These are phyloP conservation scores for Thalassarche chlororhynchos DNA, from an alignment of 2,113 vertebrate genomes.

Conservation along the genomic window DNA sequence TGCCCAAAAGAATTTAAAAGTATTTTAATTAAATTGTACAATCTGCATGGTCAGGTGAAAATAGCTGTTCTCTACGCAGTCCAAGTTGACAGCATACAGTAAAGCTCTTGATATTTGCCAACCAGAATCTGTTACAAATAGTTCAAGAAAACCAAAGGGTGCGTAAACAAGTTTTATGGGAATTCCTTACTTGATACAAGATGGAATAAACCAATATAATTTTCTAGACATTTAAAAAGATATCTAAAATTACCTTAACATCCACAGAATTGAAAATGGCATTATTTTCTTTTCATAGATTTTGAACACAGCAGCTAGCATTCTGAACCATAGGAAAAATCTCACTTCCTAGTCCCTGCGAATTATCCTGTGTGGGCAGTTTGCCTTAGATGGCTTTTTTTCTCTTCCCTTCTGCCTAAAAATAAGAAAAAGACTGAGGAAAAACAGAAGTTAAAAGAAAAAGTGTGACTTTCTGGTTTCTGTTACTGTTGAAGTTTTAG, in stretches of 20 bases:
- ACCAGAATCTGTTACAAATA: background rate
- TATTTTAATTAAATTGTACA: background rate
- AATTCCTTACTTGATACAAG: background rate
- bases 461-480: background rate
- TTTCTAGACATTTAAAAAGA: background rate
- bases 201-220: background rate
- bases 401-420: background rate
- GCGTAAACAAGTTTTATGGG: background rate
- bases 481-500: slow-evolving; percentile 4
- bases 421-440: background rate
- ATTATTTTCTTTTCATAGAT: background rate
- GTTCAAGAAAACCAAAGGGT: background rate
- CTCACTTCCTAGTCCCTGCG: background rate
- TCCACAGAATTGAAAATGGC: background rate
- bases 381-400: background rate
- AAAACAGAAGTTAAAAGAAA: background rate
- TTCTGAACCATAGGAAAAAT: background rate
- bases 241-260: background rate
- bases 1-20: background rate
- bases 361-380: background rate
- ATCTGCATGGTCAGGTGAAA: background rate
- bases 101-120: background rate
- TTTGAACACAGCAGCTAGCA: background rate
- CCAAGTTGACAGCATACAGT: background rate
- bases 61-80: background rate